These are phyloP conservation scores for Calcarius ornatus DNA, from an alignment of 2,113 vertebrate genomes.

Conservation along the genomic window DNA sequence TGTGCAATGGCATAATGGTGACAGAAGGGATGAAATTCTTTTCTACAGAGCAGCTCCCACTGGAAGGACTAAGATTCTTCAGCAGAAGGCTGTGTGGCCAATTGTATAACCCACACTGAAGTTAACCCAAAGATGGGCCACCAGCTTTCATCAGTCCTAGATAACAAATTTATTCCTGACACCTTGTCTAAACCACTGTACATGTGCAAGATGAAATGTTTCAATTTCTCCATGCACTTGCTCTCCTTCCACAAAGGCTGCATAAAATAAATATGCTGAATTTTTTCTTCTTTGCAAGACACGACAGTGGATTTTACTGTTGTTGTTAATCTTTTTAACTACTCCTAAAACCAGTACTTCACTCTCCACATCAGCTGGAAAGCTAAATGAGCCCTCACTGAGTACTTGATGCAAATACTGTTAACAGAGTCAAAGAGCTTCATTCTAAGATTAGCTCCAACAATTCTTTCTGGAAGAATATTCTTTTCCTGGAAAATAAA, in stretches of 20 bases:
- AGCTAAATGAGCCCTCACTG: not conserved
- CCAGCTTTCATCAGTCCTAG: not conserved
- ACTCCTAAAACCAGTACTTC: not conserved
- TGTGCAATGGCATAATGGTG: rapidly evolving
- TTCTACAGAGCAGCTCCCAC: not conserved
- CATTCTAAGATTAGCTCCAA: not conserved
- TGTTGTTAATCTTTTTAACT: not conserved
- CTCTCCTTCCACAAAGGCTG: not conserved
- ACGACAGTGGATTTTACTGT: not conserved
- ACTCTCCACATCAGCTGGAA: not conserved
- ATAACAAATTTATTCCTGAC: not conserved
- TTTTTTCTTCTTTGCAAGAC: not conserved
- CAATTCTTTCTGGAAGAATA: not conserved
- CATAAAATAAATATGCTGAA: not conserved
- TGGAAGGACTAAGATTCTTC: not conserved
- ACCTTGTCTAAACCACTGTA: not conserved
- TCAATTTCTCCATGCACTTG: not conserved
- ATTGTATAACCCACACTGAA: not conserved
- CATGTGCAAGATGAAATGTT: not conserved
- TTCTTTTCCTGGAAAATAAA: not conserved
- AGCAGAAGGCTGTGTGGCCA: not conserved
- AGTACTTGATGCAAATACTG: not conserved
- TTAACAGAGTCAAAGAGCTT: not conserved
- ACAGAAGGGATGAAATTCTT: not conserved
- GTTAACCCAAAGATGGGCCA: not conserved